phyloP scores from a whole-genome alignment of 2,888 invertebrate species.

The Protonemura montana region DNA sequence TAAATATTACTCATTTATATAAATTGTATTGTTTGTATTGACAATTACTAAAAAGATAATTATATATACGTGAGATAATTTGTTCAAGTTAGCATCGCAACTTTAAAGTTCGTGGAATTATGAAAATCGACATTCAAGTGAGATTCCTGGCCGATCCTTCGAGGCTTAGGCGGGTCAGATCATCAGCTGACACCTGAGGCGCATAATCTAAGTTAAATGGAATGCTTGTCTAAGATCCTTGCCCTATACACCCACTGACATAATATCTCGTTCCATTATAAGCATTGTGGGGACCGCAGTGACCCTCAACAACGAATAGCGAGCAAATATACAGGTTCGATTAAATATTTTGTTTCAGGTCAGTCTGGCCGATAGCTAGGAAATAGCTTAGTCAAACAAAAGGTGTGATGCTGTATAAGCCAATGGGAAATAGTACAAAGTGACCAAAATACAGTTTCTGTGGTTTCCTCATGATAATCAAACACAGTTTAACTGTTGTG shows the following conservation, averaged over 20 bases:
- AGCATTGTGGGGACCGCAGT: background rate
- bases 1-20: too few relatives aligned
- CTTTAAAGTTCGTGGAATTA: background rate
- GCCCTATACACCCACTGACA: constrained; percentile 12
- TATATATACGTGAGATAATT: too few relatives aligned
- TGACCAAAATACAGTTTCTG: background rate
- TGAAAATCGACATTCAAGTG: background rate
- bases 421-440: background rate
- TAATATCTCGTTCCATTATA: background rate
- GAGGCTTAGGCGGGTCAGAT: too few relatives aligned
- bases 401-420: background rate
- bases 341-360: background rate
- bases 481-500: background rate
- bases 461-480: background rate
- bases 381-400: background rate
- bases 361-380: background rate
- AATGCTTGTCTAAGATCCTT: background rate
- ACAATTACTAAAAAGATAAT: too few relatives aligned
- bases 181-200: too few relatives aligned
- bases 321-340: background rate
- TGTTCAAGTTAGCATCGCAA: too few relatives aligned
- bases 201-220: background rate
- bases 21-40: too few relatives aligned
- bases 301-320: background rate
- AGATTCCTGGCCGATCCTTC: background rate